phyloP scores from a whole-genome alignment of 2,888 invertebrate genomes.

The Anthophora plumipes region DNA sequence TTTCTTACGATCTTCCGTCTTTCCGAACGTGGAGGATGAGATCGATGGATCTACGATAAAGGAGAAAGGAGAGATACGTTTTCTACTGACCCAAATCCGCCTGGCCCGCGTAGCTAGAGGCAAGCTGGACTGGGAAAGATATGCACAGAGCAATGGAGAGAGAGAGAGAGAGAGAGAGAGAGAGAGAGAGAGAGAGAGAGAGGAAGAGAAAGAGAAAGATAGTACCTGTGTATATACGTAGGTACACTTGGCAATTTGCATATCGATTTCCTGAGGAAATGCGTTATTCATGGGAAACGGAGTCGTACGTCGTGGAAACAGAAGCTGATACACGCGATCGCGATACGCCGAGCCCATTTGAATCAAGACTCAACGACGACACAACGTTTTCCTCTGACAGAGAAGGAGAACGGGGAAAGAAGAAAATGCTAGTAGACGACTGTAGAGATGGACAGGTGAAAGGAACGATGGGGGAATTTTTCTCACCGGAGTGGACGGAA shows the following conservation, averaged over 20 bases:
- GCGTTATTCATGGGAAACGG: conserved; percentile 75
- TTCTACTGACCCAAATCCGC: conserved; percentile 69
- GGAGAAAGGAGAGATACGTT: conserved; percentile 29
- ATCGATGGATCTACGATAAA: conserved; percentile 16
- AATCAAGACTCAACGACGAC: conserved; percentile 64
- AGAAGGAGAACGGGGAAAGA: conserved; percentile 37
- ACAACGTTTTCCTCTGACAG: conserved; percentile 55
- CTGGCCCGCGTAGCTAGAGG: conserved; percentile 34
- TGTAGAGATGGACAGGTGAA: conserved; percentile 19
- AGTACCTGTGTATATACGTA: conserved; percentile 37
- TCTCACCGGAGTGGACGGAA: neutral
- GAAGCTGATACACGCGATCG: conserved; percentile 72
- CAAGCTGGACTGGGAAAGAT: neutral
- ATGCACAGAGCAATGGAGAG: neutral
- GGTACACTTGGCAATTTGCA: conserved; percentile 72
- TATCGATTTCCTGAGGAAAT: conserved; percentile 75
- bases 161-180: conserved; percentile 17
- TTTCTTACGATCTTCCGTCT: conserved; percentile 16
- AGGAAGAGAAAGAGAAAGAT: too few relatives aligned
- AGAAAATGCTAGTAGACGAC: conserved; percentile 41
- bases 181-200: conserved; percentile 23
- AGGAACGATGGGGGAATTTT: conserved; percentile 15
- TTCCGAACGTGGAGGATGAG: neutral
- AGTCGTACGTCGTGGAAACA: conserved; percentile 73
- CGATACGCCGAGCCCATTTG: conserved; percentile 71